Base-by-base conservation (phyloP, 2,888 invertebrate genomes). In the Charanyca ferruginea region DNA sequence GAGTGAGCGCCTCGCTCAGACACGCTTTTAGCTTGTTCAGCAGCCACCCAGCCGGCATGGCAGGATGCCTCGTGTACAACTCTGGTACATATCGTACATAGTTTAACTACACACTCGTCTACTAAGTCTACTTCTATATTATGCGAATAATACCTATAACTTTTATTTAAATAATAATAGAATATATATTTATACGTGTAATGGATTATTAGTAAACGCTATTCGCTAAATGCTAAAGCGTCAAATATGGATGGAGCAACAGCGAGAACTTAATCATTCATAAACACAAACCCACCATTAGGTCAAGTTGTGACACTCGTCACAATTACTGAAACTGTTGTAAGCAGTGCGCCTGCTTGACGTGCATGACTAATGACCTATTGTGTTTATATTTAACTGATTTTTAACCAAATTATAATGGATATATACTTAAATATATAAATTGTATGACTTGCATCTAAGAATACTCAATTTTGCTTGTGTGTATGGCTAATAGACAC, bases 11-110 rank as follows among this genome's bases (percentile, higher is more conserved):
- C 60, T 61, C 62, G 66, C 61, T 64, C 69, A 62, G 28, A 62
- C 83, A 68, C 79, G 87, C 89, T 89, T 89, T 70, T 77, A 85
- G 91, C 90, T 91, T 90, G 76, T 87, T 87, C 83, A 71, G 80
- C 70, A 83, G 77, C 81, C 82, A 80, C 81, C 70, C 80, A 38
- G 77, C 78, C 83, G 79, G 71, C 66, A 41, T 28, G 38, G 80
- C 81, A 68, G 83, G 87, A 89, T 86, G 89, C 87, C 90, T 89
- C 80, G 74, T 90, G 89, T 91, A 89, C 88, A 86, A 87, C 80
- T 81, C 77, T 72, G 79, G 83, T 83, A 80, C 81, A 85, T 84
- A 86, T 82, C 83, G 73, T 76, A 79, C 65, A 77, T 75, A 75
- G 38, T 62, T 57, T 79, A 73, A 60, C 60, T 60, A 68, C 63